These are phyloP conservation scores for Bubalus kerabau DNA, from an alignment of 2,113 vertebrate genomes.

Conservation along the genomic window DNA sequence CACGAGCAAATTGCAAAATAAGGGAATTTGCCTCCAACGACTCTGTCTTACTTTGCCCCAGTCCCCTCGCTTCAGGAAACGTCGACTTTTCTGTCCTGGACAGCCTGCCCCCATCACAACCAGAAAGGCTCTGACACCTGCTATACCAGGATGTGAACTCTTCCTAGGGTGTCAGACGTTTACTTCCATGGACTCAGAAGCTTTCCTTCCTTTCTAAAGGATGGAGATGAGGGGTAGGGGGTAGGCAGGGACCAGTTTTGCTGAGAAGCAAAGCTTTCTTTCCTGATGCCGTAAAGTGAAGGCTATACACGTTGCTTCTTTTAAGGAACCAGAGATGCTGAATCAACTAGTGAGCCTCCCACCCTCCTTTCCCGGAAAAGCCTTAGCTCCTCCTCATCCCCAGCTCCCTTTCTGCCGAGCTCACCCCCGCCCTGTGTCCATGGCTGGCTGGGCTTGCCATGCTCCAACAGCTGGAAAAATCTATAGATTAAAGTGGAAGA, in stretches of 20 bases:
- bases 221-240: neutral
- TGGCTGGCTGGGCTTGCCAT: neutral
- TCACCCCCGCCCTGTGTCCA: neutral
- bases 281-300: neutral
- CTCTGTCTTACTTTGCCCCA: neutral
- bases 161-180: neutral
- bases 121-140: neutral
- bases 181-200: neutral
- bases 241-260: neutral
- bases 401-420: rapidly evolving
- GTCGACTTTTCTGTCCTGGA: neutral
- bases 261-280: neutral
- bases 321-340: neutral
- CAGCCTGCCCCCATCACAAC: neutral
- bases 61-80: neutral
- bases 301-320: neutral
- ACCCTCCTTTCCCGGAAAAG: neutral
- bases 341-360: neutral
- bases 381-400: too few relatives aligned
- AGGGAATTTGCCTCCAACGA: neutral
- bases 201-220: neutral
- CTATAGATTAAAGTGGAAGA: neutral
- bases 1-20: neutral
- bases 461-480: neutral
- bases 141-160: neutral